phyloP scores from a whole-genome alignment of 2,113 vertebrate species.

The Bos taurus region DNA sequence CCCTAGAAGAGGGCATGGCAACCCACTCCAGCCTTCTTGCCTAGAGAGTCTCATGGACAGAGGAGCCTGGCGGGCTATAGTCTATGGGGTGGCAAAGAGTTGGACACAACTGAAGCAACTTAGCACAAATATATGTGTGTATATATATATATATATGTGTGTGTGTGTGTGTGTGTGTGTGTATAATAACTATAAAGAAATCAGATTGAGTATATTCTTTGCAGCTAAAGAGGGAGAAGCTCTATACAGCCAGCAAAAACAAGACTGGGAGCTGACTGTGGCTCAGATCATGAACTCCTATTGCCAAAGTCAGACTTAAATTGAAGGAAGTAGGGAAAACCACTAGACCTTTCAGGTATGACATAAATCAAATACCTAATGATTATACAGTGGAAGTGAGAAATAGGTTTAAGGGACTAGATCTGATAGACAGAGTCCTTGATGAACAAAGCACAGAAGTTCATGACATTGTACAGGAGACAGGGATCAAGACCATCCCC shows the following conservation, averaged over 20 bases:
- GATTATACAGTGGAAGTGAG: not conserved
- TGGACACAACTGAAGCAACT: not conserved
- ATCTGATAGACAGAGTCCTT: not conserved
- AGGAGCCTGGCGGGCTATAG: not conserved
- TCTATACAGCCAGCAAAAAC: not conserved
- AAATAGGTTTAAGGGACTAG: not conserved
- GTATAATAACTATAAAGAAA: not conserved
- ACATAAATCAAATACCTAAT: not conserved
- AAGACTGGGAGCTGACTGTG: not conserved
- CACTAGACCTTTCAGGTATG: not conserved
- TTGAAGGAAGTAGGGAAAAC: not conserved
- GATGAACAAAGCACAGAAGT: not conserved
- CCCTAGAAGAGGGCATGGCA: not conserved
- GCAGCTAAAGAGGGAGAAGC: not conserved
- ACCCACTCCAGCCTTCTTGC: not conserved
- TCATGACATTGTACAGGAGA: not conserved
- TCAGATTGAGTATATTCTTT: not conserved
- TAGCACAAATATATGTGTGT: too few relatives aligned
- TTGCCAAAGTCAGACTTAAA: not conserved
- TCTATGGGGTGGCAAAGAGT: not conserved
- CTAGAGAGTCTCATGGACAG: not conserved
- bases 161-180: too few relatives aligned
- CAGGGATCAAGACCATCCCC: not conserved
- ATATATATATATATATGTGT: not conserved
- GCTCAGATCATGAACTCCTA: not conserved